A percentile compares a stretch with the other conserved stretches of the same genome.
Evolutionary conservation across 2,888 invertebrate species (phyloP).

Genomic region (Linnaemya vulpina): DNA sequence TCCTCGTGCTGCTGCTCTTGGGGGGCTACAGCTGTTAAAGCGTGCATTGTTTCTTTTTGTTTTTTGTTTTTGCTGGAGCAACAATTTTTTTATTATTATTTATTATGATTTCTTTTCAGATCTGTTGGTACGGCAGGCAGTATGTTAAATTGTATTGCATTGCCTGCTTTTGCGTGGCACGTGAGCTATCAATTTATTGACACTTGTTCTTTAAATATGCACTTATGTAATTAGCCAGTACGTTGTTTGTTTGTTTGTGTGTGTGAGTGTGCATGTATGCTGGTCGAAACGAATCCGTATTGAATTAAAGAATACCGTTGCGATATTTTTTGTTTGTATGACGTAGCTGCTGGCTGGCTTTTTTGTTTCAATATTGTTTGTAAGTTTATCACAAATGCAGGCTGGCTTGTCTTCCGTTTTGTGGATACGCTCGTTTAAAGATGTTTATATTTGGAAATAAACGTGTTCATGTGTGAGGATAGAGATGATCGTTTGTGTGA

Average conservation of each 20-base stretch:
- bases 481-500: conserved; percentile 44
- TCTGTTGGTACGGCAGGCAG: neutral
- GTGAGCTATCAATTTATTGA: conserved; percentile 67
- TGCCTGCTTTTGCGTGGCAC: conserved; percentile 56
- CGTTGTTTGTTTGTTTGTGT: neutral
- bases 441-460: conserved; percentile 14
- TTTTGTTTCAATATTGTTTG: conserved; percentile 13
- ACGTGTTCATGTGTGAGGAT: conserved; percentile 14
- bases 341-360: neutral
- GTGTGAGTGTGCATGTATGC: neutral
- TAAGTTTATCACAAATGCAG: neutral
- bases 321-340: neutral
- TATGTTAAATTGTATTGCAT: neutral
- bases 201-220: conserved; percentile 53
- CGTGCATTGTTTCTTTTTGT: conserved; percentile 7
- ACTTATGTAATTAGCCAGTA: neutral
- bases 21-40: conserved; percentile 49
- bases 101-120: neutral
- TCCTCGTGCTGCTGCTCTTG: conserved; percentile 40
- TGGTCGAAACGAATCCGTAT: neutral
- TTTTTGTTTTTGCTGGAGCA: conserved; percentile 37
- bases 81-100: conserved; percentile 41
- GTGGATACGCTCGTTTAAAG: neutral
- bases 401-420: neutral
- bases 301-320: neutral